These are phyloP conservation scores for Lomographa bimaculata DNA, from an alignment of 2,888 invertebrate genomes.

Conservation along the genomic window DNA sequence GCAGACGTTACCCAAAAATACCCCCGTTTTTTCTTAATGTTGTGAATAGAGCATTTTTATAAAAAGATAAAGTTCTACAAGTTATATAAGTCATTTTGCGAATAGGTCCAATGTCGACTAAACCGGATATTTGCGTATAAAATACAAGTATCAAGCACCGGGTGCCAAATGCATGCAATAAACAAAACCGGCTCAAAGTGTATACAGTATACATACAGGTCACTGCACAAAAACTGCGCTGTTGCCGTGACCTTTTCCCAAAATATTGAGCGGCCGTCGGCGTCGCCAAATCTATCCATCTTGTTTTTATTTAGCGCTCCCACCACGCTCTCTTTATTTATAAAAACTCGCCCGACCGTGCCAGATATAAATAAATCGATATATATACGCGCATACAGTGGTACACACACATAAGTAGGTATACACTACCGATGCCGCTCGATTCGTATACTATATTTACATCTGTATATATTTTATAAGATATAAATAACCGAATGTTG, in stretches of 20 bases:
- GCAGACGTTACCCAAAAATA: too few relatives aligned
- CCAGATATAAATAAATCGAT: constrained; percentile 44
- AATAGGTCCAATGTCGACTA: too few relatives aligned
- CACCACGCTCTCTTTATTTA: constrained; percentile 51
- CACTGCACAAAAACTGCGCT: constrained; percentile 31
- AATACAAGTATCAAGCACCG: not conserved
- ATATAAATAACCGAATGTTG: constrained; percentile 60
- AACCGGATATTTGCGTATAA: not conserved
- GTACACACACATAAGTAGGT: constrained; percentile 21
- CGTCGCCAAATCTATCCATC: constrained; percentile 48
- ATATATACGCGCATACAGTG: constrained; percentile 20
- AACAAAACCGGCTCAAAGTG: constrained; percentile 2
- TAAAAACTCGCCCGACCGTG: constrained; percentile 52
- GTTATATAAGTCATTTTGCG: too few relatives aligned
- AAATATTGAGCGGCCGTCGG: constrained; percentile 51
- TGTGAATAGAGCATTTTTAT: too few relatives aligned
- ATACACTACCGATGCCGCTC: constrained; percentile 26
- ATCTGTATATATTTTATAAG: constrained; percentile 49
- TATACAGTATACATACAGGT: constrained; percentile 22
- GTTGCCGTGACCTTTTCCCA: constrained; percentile 73
- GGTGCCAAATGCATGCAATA: not conserved
- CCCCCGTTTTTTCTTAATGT: too few relatives aligned
- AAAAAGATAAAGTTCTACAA: too few relatives aligned
- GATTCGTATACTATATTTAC: constrained; percentile 62
- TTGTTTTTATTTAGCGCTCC: constrained; percentile 53